These are phyloP conservation scores for Cephus runcator DNA, from an alignment of 2,888 invertebrate genomes.

Conservation along the genomic window DNA sequence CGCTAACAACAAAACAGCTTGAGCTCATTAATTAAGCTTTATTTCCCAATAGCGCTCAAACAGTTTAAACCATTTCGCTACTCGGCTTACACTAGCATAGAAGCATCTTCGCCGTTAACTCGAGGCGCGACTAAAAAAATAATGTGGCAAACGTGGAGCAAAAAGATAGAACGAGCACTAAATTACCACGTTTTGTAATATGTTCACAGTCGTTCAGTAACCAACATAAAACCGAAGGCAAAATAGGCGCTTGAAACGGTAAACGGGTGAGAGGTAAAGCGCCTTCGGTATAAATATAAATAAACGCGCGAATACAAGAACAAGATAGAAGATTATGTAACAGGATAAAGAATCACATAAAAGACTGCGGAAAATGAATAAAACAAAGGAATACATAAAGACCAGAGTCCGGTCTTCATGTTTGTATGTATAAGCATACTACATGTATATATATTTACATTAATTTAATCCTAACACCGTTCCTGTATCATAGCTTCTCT, in stretches of 20 bases:
- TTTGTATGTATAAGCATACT: neutral
- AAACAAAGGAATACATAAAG: neutral
- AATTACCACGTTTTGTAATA: neutral
- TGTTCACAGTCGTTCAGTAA: neutral
- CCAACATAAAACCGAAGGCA: neutral
- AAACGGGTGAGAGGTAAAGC: neutral
- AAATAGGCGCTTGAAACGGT: neutral
- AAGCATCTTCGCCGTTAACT: neutral
- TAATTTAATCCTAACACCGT: neutral
- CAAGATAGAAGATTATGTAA: neutral
- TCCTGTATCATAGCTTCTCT: neutral
- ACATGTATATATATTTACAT: neutral
- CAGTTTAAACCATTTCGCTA: neutral
- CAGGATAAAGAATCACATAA: neutral
- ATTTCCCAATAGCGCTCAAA: neutral
- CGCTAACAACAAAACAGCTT: neutral
- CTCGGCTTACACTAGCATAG: neutral
- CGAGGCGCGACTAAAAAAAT: neutral
- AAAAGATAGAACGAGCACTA: neutral
- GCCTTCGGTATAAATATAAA: neutral
- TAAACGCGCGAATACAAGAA: neutral
- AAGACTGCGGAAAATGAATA: neutral
- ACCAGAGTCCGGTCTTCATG: neutral
- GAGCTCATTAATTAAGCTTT: neutral
- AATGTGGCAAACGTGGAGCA: neutral